Conservation (phyloP, 2,888 invertebrate genomes). For the Onchidella celtica region DNA sequence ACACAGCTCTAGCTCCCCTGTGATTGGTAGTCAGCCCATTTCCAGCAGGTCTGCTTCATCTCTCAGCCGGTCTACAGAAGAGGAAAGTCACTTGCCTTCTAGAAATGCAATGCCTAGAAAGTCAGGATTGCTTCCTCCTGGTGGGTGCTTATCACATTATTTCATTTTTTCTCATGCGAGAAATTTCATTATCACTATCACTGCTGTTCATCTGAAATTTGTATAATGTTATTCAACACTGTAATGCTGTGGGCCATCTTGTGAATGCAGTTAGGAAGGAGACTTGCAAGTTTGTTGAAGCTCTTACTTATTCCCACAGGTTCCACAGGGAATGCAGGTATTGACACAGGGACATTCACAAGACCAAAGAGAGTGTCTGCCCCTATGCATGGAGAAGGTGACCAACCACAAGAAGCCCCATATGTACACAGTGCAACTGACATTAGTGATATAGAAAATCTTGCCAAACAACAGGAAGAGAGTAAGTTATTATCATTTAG, state of each 20-base stretch:
- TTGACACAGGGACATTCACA: conserved; percentile 79
- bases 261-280: too few relatives aligned
- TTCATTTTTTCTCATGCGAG: too few relatives aligned
- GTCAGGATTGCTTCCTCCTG: conserved; percentile 29
- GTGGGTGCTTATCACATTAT: too few relatives aligned
- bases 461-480: conserved; percentile 80
- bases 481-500: conserved; percentile 74
- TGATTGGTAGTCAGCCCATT: conserved; percentile 62
- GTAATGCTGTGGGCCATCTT: too few relatives aligned
- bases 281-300: too few relatives aligned
- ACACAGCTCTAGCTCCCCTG: conserved; percentile 71
- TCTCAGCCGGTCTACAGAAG: conserved; percentile 70
- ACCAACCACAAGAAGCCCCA: conserved; percentile 47
- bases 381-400: conserved; percentile 53
- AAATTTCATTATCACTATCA: background rate
- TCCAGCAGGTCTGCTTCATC: conserved; percentile 53
- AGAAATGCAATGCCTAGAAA: conserved; percentile 41
- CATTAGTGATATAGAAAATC: conserved; percentile 78
- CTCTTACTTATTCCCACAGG: too few relatives aligned
- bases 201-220: too few relatives aligned
- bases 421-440: conserved; percentile 60
- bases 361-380: conserved; percentile 73
- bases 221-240: too few relatives aligned
- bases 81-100: conserved; percentile 54
- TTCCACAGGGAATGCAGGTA: conserved; percentile 46